Evolutionary conservation across 2,797 vertebrate species (phyloP).

Genomic region (Eremophila alpestris): DNA sequence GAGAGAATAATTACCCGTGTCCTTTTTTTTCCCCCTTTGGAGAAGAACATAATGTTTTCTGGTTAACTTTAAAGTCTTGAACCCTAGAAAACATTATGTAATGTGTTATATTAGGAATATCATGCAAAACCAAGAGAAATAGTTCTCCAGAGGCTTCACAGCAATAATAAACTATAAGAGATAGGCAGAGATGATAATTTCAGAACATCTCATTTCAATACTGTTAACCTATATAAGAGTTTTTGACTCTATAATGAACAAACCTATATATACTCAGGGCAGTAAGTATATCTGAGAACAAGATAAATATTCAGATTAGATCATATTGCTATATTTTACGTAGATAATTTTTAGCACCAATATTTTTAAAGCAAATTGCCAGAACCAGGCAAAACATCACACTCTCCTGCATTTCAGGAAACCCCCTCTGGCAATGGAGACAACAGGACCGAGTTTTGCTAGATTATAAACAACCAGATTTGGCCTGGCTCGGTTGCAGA

Average conservation of each 20-base stretch:
- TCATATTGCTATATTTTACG: background rate
- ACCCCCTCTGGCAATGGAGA: background rate
- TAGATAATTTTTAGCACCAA: background rate
- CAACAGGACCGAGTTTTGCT: background rate
- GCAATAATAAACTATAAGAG: background rate
- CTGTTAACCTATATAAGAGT: background rate
- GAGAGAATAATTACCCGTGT: background rate
- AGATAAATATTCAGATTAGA: background rate
- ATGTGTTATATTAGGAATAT: background rate
- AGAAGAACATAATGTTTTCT: background rate
- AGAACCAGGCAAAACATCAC: background rate
- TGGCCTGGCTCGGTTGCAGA: background rate
- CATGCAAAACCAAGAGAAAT: background rate
- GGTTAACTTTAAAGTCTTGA: background rate
- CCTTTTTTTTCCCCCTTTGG: background rate
- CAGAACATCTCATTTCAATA: background rate
- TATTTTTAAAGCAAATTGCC: background rate
- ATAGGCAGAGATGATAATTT: background rate
- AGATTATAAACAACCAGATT: slow-evolving; percentile 22
- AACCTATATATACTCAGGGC: background rate
- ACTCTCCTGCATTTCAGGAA: background rate
- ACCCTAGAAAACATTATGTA: background rate
- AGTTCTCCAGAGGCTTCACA: background rate
- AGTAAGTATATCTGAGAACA: background rate
- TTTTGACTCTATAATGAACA: background rate